Percentiles rank a stretch among this genome's conserved stretches.
Conservation (phyloP, 1,140 invertebrate species). For the Caenorhabditis tropicalis region DNA sequence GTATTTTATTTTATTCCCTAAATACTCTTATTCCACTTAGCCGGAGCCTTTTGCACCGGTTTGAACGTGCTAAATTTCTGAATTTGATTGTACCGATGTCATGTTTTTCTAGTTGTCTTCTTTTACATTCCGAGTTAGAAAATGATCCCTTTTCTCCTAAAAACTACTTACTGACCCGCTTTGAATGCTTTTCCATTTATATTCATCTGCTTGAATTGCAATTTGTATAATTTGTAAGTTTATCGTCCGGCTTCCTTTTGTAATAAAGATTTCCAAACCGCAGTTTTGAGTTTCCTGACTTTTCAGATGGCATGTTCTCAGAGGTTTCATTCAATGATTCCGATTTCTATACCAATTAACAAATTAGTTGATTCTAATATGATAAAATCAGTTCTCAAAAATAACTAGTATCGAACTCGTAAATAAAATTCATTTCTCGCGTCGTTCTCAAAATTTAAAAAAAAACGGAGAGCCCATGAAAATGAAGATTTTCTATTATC, state of each 20-base stretch:
- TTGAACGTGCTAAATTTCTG: background rate
- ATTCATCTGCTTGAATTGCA: background rate
- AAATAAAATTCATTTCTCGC: too few species aligned
- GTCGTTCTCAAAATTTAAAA: too few species aligned
- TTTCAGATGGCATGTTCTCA: background rate
- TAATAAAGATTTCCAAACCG: background rate
- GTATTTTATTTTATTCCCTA: background rate
- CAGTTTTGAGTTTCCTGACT: too few species aligned
- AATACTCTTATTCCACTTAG: background rate
- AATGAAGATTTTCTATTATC: too few species aligned
- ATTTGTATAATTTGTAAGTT: background rate
- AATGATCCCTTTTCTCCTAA: background rate
- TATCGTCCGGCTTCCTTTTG: background rate
- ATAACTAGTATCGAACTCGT: too few species aligned
- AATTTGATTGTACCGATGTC: background rate
- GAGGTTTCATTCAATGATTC: too few species aligned
- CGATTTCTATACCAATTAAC: too few species aligned
- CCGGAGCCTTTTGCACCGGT: background rate
- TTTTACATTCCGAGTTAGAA: constrained; percentile 21
- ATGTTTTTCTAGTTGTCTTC: background rate
- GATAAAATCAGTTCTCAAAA: too few species aligned
- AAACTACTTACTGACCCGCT: background rate
- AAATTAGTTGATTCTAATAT: too few species aligned
- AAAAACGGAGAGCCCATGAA: too few species aligned
- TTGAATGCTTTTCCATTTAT: background rate